phyloP scores from a whole-genome alignment of 1,140 invertebrate species.

The Aleiodes sp. region DNA sequence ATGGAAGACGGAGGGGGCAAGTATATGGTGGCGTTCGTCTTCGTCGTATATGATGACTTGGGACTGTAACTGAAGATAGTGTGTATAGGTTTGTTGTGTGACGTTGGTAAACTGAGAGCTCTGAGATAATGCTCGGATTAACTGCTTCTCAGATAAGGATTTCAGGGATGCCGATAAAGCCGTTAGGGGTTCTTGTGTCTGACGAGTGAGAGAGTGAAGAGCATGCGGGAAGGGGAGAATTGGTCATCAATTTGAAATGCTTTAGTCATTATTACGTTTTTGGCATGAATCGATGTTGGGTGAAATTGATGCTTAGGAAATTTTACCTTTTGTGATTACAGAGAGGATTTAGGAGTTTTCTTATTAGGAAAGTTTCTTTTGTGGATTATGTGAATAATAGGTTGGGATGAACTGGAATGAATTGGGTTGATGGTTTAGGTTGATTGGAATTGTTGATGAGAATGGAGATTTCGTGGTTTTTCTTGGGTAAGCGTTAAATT shows the following conservation, averaged over 20 bases:
- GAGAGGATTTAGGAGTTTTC: too few relatives aligned
- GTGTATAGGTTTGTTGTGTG: background rate
- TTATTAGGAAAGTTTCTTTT: too few relatives aligned
- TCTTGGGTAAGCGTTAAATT: too few relatives aligned
- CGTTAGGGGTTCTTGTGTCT: background rate
- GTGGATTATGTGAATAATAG: too few relatives aligned
- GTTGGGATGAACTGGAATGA: too few relatives aligned
- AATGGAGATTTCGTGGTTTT: too few relatives aligned
- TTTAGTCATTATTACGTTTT: background rate
- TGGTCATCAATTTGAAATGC: background rate
- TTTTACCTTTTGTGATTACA: too few relatives aligned
- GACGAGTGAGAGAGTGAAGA: background rate
- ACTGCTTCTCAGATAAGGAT: background rate
- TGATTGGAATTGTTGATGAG: too few relatives aligned
- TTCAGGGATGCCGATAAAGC: conserved; percentile 3
- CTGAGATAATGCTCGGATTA: background rate
- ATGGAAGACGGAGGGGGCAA: background rate
- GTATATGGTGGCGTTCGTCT: too few relatives aligned
- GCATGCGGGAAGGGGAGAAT: too few relatives aligned
- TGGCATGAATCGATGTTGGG: background rate
- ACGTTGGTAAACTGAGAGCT: background rate
- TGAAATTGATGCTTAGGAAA: background rate
- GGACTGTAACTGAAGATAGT: background rate
- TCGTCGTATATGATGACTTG: background rate
- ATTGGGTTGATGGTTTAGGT: too few relatives aligned